A percentile compares a stretch with the other conserved stretches of the same genome.
Evolutionary conservation across 2,113 vertebrate species (phyloP).

Genomic region (Catagonus wagneri): DNA sequence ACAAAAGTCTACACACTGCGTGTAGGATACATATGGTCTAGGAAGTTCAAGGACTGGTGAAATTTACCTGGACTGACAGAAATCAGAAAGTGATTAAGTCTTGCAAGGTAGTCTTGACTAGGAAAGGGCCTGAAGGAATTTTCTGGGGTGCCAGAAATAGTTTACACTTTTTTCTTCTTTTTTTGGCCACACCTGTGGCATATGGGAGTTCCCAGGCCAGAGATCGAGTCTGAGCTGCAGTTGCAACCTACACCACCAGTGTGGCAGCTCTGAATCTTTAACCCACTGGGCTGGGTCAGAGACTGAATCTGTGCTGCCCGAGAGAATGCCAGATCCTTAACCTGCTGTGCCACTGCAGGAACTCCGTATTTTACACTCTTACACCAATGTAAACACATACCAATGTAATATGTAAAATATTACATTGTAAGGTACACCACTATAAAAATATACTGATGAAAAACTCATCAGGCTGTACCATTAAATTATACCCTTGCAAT

Average conservation of each 20-base stretch:
- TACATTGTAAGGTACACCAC: slow-evolving; percentile 9
- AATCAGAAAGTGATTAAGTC: not conserved
- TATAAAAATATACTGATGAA: slow-evolving; percentile 25
- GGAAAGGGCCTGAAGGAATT: not conserved
- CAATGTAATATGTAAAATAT: not conserved
- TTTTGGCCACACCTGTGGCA: too few species aligned
- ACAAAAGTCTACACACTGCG: not conserved
- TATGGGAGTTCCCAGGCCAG: too few species aligned
- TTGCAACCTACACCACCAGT: too few species aligned
- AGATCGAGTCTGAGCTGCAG: too few species aligned
- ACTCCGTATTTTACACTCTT: not conserved
- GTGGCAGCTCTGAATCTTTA: too few species aligned
- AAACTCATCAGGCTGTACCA: not conserved
- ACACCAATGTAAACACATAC: not conserved
- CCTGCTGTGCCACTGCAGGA: too few species aligned
- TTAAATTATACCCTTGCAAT: not conserved
- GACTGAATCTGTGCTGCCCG: too few species aligned
- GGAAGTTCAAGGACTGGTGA: not conserved
- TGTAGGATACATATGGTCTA: not conserved
- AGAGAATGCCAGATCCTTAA: too few species aligned
- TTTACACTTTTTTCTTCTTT: not conserved
- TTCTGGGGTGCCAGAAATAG: not conserved
- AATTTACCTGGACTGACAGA: not conserved
- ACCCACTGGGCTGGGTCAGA: too few species aligned
- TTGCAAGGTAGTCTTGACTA: not conserved